Base-by-base conservation (phyloP, 2,888 invertebrate genomes). In the Sturmia bella region DNA sequence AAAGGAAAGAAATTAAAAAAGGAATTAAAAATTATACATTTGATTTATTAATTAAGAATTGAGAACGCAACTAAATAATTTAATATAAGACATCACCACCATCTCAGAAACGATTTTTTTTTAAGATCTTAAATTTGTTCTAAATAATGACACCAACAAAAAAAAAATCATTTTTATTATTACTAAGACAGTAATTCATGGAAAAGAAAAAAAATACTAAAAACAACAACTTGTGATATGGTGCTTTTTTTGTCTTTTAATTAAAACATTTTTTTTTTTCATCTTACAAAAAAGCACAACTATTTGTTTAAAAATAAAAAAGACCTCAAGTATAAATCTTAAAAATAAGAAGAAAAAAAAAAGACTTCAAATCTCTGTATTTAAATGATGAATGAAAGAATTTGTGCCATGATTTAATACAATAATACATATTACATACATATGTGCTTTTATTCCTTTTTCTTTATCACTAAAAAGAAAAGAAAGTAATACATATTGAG, bases 371-470 rank as follows among this genome's bases (percentile, higher is more conserved):
- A 32, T 6, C 32, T 59, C 39, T 70, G 50, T 61, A 54, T 57
- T 52, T 9, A 61, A 68, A 52, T 41, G 19, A 61, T 43, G 24
- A 32, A 61, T 43, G 24, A 32, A 15, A 59, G 50, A 61, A 69
- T 61, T 68, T 76, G 76, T 76, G 76, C 68, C 68, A 76, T 76
- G 68, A n/a, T 69, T 45, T 37, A 37, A 76, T 54, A 43, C 19
- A 57, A 56, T 41, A 68, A 69, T 61, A 52, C 39, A 69, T 69
- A n/a, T n/a, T n/a, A n/a, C n/a, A n/a, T n/a, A n/a, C n/a, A n/a
- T n/a, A n/a, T n/a, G n/a, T n/a, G 74, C 37, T 63, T 39, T 74
- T 56, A 73, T 56, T 37, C 45, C 63, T 13, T 7, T 19, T 19
- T 43, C 27, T 66, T 21, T 52, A 48, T 15, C 3, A 32, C 32